Conservation (phyloP, 2,797 vertebrate species). For the Podarcis siculus region DNA sequence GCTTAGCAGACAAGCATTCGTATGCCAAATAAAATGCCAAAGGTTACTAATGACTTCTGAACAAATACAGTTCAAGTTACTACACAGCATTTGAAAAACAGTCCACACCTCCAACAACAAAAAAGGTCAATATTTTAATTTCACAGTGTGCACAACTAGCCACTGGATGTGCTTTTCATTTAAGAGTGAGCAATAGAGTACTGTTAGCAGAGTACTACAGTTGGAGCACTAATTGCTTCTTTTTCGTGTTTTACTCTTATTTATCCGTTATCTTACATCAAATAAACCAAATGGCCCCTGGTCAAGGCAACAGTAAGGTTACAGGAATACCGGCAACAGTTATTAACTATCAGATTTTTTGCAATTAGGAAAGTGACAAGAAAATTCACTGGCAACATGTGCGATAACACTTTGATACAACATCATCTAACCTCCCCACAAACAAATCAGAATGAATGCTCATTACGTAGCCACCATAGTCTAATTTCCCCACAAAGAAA, state of each 20-base stretch:
- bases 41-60: conserved; percentile 74
- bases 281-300: conserved; percentile 24
- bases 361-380: too few relatives aligned
- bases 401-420: too few relatives aligned
- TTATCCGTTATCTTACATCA: background rate
- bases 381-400: too few relatives aligned
- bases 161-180: conserved; percentile 62
- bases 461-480: too few relatives aligned
- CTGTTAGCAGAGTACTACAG: conserved; percentile 42
- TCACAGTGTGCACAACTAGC: conserved; percentile 53
- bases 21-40: conserved; percentile 71
- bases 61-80: conserved; percentile 61
- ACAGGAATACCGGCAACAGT: background rate
- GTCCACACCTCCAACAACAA: conserved; percentile 19
- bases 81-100: conserved; percentile 47
- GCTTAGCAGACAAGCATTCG: conserved; percentile 45
- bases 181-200: conserved; percentile 48
- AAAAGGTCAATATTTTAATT: conserved; percentile 62
- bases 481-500: too few relatives aligned
- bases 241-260: too few relatives aligned
- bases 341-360: background rate
- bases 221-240: conserved; percentile 51
- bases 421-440: too few relatives aligned
- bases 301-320: background rate
- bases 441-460: too few relatives aligned